Evolutionary conservation across 2,888 invertebrate species (phyloP).

Genomic region (Drymonia ruficornis): DNA sequence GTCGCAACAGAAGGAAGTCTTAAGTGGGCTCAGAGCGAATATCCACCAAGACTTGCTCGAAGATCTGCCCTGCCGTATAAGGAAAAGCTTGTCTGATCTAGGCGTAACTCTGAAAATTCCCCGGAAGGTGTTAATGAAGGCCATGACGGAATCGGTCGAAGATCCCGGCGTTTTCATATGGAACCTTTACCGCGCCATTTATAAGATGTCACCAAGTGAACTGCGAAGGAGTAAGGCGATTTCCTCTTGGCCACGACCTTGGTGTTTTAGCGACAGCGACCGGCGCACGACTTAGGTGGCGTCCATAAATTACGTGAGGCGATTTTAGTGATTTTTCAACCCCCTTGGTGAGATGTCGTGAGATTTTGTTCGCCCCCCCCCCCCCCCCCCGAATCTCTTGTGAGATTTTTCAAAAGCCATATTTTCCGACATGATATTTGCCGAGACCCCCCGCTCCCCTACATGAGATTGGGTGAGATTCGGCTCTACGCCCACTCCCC

Average conservation of each 20-base stretch:
- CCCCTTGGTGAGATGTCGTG: too few relatives aligned
- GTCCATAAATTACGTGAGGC: too few relatives aligned
- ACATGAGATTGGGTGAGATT: too few relatives aligned
- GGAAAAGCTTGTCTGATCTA: slow-evolving; percentile 58
- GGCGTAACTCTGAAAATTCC: slow-evolving; percentile 63
- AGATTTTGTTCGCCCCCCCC: too few relatives aligned
- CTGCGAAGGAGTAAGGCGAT: slow-evolving; percentile 48
- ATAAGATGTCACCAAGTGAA: slow-evolving; percentile 63
- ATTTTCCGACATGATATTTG: too few relatives aligned
- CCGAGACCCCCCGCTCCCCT: too few relatives aligned
- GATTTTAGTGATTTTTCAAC: too few relatives aligned
- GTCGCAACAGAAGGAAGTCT: slow-evolving; percentile 55
- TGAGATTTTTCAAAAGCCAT: too few relatives aligned
- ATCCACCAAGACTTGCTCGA: slow-evolving; percentile 75
- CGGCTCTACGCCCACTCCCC: too few relatives aligned
- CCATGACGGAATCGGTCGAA: slow-evolving; percentile 58
- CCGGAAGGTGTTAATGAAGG: slow-evolving; percentile 53
- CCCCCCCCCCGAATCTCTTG: too few relatives aligned
- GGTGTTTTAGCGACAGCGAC: background rate
- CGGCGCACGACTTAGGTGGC: too few relatives aligned
- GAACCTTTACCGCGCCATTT: slow-evolving; percentile 65
- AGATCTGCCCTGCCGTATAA: slow-evolving; percentile 61
- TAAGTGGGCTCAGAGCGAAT: slow-evolving; percentile 50
- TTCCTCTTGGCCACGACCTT: background rate
- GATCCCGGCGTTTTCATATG: slow-evolving; percentile 78